Base-by-base conservation (phyloP, 2,888 invertebrate species). In the Lasioglossum marginatum region DNA sequence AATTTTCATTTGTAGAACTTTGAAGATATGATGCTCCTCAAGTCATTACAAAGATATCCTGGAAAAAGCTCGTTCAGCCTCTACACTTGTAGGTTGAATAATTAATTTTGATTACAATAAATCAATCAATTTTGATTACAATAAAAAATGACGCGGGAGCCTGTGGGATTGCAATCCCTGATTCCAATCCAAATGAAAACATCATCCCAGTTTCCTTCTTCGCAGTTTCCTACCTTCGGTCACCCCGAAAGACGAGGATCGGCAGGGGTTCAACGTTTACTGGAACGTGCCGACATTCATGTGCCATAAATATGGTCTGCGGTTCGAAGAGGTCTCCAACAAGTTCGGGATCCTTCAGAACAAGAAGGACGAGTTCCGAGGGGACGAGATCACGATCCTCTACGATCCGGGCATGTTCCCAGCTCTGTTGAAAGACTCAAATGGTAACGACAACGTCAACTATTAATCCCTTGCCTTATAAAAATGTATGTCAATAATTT, bases 241-340 rank as follows among this genome's bases (percentile, higher is more conserved):
- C 52, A 84, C 79, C 66, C 80, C 76, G 31, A 68, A n/a, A 31
- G 14, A 57, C 34, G 72, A 52, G 27, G 40, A 68, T 14, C 16
- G 34, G 12, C 70, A 78, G 16, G 77, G 85, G 10, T 96, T 97
- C 91, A 95, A 95, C 48, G 96, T 97, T 0, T 97, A 97, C 93
- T 98, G 98, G 98, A 98, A 98, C 94, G 97, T 97, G 0, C 98
- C 98, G 0, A 97, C 97, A 0, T 97, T 97, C 92, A 97, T 97
- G 95, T 98, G 98, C 93, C 96, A 95, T 66, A 96, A 96, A 0
- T 96, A 97, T 90, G 96, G 96, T 34, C 94, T 97, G 37, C 94
- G 95, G 34, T 97, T 98, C 93, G 95, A 96, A 0, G 95, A 96
- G 79, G 94, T 97, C 0, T 95, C 95, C 2, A 93, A 96, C 31